Evolutionary conservation across 1,140 invertebrate species (phyloP), one percentile per base, ranked within the genome.

Genomic region (Wiebesia pumilae): DNA sequence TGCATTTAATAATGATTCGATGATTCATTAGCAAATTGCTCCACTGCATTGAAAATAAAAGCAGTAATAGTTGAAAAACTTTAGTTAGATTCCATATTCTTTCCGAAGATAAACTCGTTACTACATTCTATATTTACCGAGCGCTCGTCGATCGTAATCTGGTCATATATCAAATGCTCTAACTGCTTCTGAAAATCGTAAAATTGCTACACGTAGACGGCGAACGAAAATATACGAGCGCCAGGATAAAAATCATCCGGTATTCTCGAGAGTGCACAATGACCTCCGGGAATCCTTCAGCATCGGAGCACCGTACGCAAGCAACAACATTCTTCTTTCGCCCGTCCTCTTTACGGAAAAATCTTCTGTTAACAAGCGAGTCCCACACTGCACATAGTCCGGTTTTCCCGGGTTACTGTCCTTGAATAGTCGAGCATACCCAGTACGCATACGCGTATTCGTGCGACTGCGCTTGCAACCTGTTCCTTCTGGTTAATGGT

Each of bases 121-220:
- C 0, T 1, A 3, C 30, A 47, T 47, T 47, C 43, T 47, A 12
- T 12, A 47, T 47, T 12, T 47, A 47, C 12, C 43, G 43, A 12
- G 14, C 33, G 2, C 30, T 35, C 67, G 67, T 21, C 12, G 12
- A 35, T 35, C 4, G 0, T 19, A 35, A 69, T 69, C 30, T 3
- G 30, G 4, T 69, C 67, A 30, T 69, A 69, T 35, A 69, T 69
- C 67, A 35, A 35, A 16, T 35, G 33, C 6, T 69, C 67, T 21
- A 35, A 69, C 35, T 69, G 67, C 2, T 19, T 10, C 30, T 35
- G 67, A 69, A 69, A 35, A 69, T 58, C 19, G 35, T 58, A 95
- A 81, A 91, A 91, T n/a, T 9, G 38, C 27, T 27, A 75, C 1
- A 6, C 7, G 9, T 1, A 0, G 73, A 47, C 19, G 38, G 40